Evolutionary conservation across 2,797 vertebrate species (phyloP).

Genomic region (Thaleichthys pacificus): DNA sequence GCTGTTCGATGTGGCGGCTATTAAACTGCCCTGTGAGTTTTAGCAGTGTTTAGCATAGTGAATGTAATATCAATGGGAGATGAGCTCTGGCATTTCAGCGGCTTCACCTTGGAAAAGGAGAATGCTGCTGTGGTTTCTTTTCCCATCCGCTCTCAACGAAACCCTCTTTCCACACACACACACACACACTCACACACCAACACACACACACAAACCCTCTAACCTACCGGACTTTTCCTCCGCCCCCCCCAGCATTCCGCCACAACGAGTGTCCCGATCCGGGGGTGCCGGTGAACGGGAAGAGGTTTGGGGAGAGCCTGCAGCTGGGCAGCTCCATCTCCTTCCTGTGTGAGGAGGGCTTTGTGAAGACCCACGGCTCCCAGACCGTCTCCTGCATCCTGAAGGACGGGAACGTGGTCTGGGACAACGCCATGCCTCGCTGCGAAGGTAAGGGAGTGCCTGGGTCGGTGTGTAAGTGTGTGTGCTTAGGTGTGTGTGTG

Average conservation of each 20-base stretch:
- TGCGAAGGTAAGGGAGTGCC: conserved; percentile 85
- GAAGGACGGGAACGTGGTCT: conserved; percentile 95
- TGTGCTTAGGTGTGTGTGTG: background rate
- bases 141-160: background rate
- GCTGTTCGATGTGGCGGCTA: no score
- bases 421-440: conserved; percentile 93
- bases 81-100: conserved; percentile 3
- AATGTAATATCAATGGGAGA: background rate
- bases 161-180: background rate
- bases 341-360: conserved; percentile 95
- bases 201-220: no score
- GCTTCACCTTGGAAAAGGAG: background rate
- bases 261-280: conserved; percentile 98
- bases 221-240: background rate
- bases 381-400: conserved; percentile 94
- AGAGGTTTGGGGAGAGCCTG: conserved; percentile 93
- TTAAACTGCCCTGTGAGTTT: no score
- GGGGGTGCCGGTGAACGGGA: conserved; percentile 93
- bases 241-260: conserved; percentile 80
- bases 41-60: background rate
- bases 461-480: background rate
- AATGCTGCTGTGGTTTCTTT: background rate
- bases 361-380: conserved; percentile 92
- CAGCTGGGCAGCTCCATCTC: conserved; percentile 97
- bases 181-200: background rate